A percentile compares a stretch with the other conserved stretches of the same genome.
Evolutionary conservation across 1,140 invertebrate species (phyloP).

Genomic region (Phymorhynchus buccinoides): DNA sequence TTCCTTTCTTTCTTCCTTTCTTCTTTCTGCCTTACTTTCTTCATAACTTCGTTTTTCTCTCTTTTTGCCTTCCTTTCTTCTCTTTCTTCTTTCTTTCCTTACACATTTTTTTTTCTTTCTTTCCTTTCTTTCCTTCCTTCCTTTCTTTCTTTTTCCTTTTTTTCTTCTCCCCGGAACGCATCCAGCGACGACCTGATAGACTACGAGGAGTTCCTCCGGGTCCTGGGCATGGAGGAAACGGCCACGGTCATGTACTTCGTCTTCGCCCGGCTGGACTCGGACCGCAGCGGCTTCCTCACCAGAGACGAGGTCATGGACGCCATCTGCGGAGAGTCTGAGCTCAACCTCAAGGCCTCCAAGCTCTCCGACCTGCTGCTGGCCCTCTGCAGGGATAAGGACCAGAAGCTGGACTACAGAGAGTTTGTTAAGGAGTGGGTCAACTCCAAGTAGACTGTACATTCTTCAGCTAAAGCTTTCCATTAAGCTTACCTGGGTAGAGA

Average conservation of each 20-base stretch:
- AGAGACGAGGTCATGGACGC: constrained; percentile 61
- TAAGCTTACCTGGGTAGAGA: too few species aligned
- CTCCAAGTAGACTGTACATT: constrained; percentile 42
- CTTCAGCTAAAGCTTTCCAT: too few species aligned
- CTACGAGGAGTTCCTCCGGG: constrained; percentile 62
- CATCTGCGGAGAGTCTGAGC: constrained; percentile 56
- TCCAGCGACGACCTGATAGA: constrained; percentile 50
- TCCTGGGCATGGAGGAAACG: constrained; percentile 52
- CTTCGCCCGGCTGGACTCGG: constrained; percentile 60
- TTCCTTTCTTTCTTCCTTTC: too few species aligned
- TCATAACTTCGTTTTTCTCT: background rate
- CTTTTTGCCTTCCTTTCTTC: background rate
- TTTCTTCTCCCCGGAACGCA: too few species aligned
- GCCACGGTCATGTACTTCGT: constrained; percentile 54
- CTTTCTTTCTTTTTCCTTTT: too few species aligned
- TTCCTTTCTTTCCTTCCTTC: too few species aligned
- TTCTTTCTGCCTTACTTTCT: too few species aligned
- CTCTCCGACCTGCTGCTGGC: constrained; percentile 56
- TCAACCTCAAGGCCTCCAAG: constrained; percentile 58
- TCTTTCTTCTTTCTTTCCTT: too few species aligned
- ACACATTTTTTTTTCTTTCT: too few species aligned
- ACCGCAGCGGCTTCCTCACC: constrained; percentile 62
- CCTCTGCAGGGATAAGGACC: constrained; percentile 54
- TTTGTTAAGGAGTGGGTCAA: constrained; percentile 52
- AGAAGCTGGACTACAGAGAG: constrained; percentile 62